Base-by-base conservation (phyloP, 2,888 invertebrate species). In the Zaprionus bogoriensis region DNA sequence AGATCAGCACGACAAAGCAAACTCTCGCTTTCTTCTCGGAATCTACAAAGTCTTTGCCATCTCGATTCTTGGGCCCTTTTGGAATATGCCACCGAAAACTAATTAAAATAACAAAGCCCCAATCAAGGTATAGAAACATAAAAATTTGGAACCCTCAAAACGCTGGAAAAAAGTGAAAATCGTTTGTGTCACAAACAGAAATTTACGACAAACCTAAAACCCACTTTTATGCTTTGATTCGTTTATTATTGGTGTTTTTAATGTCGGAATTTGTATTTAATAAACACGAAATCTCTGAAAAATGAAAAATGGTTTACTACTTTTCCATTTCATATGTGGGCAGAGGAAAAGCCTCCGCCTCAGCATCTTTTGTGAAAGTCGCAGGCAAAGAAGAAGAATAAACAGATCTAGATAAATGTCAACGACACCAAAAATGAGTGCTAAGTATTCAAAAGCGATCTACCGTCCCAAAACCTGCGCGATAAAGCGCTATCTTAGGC, bases 101-200 rank as follows among this genome's bases (percentile, higher is more conserved):
- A 77, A 82, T 82, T 81, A 87, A 78, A 87, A 77, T 81, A 87
- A 84, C 76, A 87, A 87, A 86, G 72, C 70, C 51, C 67, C 63
- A 85, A 85, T 82, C 63, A 75, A 79, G 52, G 65, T 62, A 68
- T 59, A 44, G 52, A 76, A 63, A 60, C 63, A 66, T 64, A 73
- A 68, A 69, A n/a, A 52, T 46, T 9, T 4, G 32, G 25, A 38
- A 20, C 47, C 36, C 39, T 23, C 27, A 25, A 48, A 50, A 28
- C 7, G 28, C 19, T 42, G 32, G 46, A 46, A 41, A 64, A 51
- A 55, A 72, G 71, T 69, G 59, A 69, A 72, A 72, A 69, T 57
- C 51, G 32, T 57, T 73, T 60, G 25, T 39, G 53, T 50, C 45
- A 38, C 46, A 53, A 14, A 12, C n/a, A 17, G 12, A 68, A 57